Evolutionary conservation across 1,140 invertebrate genomes (phyloP), one percentile per base, ranked within the genome.

Genomic region (Ceratina calcarata): DNA sequence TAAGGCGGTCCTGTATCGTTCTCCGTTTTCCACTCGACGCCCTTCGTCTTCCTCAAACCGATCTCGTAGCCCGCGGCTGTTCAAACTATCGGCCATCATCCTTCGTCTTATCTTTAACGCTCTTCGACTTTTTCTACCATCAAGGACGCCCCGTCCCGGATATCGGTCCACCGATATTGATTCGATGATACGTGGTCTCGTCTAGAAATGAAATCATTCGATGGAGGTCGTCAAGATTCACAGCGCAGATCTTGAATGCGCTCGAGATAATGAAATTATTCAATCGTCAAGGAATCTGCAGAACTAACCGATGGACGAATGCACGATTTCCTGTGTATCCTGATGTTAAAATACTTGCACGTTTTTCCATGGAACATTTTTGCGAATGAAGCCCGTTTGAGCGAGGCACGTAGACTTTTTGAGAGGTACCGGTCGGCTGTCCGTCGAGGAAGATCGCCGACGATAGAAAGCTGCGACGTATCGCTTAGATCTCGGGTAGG

Each of bases 11-110:
- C 73, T 32, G 18, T 20, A 16, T 16, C 18, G n/a, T 49, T 32
- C 45, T 45, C 45, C 16, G 51, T 61, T 53, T 53, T 27, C 55
- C 53, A 37, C n/a, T 53, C 61, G 20, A 15, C 69, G 57, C 53
- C 16, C 68, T 75, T 80, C 65, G 65, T 78, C 78, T 81, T 81
- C 65, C 70, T 85, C 60, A 75, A 85, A 78, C 79, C 70, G 73
- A 67, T 81, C 75, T 45, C 78, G 55, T 78, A 55, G 60, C 69
- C 49, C 66, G 70, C 78, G 79, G 74, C 81, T 64, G 73, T 81
- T 81, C 24, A 12, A 81, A 85, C 66, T 78, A 85, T 85, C 83
- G 78, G 27, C 69, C 73, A 73, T 84, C 77, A 67, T 84, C 73
- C 72, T 80, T 45, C 78, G 24, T 79, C 69, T 51, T 66, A 61